These are phyloP conservation scores for Sitta europaea DNA, from an alignment of 2,113 vertebrate genomes.

Conservation along the genomic window DNA sequence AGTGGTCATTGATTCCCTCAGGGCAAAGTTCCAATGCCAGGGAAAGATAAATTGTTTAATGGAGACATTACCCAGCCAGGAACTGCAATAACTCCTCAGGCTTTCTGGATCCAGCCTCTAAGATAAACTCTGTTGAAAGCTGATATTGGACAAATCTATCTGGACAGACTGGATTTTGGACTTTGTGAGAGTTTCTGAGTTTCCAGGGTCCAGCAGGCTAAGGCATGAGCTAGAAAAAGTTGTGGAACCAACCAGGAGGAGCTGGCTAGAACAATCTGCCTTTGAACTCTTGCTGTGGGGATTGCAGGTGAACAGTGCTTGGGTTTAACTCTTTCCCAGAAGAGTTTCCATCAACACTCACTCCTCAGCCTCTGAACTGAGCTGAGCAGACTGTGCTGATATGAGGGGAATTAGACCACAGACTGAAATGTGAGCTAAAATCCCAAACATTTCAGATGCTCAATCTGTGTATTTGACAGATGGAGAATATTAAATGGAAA, in stretches of 20 bases:
- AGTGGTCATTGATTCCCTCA: constrained; percentile 45
- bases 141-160: constrained; percentile 9
- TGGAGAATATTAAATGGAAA: not conserved
- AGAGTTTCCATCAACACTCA: not conserved
- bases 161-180: constrained; percentile 28
- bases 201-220: not conserved
- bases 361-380: not conserved
- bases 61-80: not conserved
- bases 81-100: constrained; percentile 1
- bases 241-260: not conserved
- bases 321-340: not conserved
- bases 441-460: not conserved
- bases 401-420: not conserved
- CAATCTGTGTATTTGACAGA: not conserved
- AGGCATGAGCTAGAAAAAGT: not conserved
- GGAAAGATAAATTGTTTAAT: constrained; percentile 16
- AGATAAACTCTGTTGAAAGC: constrained; percentile 9
- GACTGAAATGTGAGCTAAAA: not conserved
- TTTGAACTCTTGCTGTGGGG: not conserved
- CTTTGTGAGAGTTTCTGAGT: not conserved
- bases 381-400: not conserved
- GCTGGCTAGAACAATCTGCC: not conserved
- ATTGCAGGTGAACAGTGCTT: not conserved
- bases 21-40: constrained; percentile 44
- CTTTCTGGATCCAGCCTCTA: constrained; percentile 42